Base-by-base conservation (phyloP, 2,888 invertebrate genomes). In the Plemyria rubiginata region DNA sequence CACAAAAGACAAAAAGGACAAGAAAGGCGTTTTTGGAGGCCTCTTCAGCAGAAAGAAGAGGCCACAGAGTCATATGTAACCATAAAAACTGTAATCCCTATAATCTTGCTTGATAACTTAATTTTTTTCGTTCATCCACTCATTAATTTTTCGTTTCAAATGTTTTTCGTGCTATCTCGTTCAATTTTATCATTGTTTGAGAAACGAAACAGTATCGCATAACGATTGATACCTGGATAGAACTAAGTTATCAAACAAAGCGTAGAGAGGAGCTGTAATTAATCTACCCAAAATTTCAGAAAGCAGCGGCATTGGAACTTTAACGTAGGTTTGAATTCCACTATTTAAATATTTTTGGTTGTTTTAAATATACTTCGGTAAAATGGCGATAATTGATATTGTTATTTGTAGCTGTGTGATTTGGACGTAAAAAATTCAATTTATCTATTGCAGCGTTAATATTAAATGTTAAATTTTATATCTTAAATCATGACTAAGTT, bases 31-130 rank as follows among this genome's bases (percentile, higher is more conserved):
- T 36, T 94, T 94, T 74, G 94, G 94, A 65, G 94, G 94, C 32
- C 87, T 94, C n/a, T 94, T 94, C 83, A 93, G 93, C 70, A 88
- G 94, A 60, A 93, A 92, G 83, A 94, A 94, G 77, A 79, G 94
- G 61, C 93, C 93, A 0, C 93, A 92, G 71, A 94, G 94, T 72
- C 93, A 94, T 74, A 94, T 93, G 93, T 94, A 85, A 55, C 9
- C 0, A 41, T 32, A 73, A 7, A 16, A 50, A 50, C 36, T 15
- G 5, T 12, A 49, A 28, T 12, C 43, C 16, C 12, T 29, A n/a
- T 13, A 13, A 11, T 12, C 15, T 43, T 41, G 41, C n/a, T 43
- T 43, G 43, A 43, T 43, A 15, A 43, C 3, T 6, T 43, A 1
- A 7, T 15, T 11, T n/a, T n/a, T n/a, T n/a, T 38, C 36, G 11